Evolutionary conservation across 92 coral and sea anemone species (phyloP), one percentile per base, ranked within the genome.

Genomic region (Umimayanthus kanabou): DNA sequence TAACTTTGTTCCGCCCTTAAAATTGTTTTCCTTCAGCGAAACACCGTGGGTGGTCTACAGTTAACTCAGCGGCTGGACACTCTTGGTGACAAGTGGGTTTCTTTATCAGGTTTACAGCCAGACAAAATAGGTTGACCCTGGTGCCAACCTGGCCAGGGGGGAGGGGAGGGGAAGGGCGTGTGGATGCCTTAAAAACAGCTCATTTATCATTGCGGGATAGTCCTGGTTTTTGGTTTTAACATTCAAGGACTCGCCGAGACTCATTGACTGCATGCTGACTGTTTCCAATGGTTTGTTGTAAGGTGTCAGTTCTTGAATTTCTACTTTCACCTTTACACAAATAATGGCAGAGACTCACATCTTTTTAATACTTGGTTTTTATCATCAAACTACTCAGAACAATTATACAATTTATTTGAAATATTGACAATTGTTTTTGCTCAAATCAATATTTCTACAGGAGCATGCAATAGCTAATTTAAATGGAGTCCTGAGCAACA

Each of bases 41-140:
- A 72, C 76, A n/a, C 82, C 28, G 39, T 43, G 82, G 82, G 82
- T 43, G 82, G 82, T 78, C 61, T 47, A 15, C 39, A 78, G 29
- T 78, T 78, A n/a, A 20, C 10, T 29, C 10, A 43, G 28, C 39
- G 82, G 82, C 82, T 78, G 61, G 22, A 28, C 64, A 18, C 26
- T 47, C 82, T 25, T 50, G 61, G 82, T 50, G 67, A 78, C 40
- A 40, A 47, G 18, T 49, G 42, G 7, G 82, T 20, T 78, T 49
- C 64, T 78, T 78, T 78, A 78, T 78, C 82, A 47, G 30, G 82
- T 50, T 8, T n/a, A 43, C 30, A 9, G 37, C 81, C 26, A 78
- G 81, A 43, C 81, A 78, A 23, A 78, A 78, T n/a, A 78, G 81
- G 37, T 6, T 26, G 49, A 47, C 30, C 49, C 9, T n/a, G 81